Conservation (phyloP, 1,140 invertebrate species). For the Hypothenemus hampei region DNA sequence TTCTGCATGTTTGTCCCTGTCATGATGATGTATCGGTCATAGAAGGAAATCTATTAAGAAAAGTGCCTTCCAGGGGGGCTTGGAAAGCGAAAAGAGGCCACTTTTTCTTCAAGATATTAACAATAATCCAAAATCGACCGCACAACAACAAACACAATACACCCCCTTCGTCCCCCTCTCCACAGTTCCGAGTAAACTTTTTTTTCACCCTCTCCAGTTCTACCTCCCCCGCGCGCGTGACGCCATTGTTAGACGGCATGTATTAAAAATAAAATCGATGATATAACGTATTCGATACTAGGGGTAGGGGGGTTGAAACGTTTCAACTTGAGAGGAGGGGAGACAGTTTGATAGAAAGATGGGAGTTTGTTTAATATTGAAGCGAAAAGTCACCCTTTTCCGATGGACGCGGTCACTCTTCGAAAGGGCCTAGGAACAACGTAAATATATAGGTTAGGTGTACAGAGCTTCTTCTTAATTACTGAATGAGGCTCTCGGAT, state of each 20-base stretch:
- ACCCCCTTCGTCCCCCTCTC: constrained; percentile 6
- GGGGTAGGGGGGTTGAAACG: constrained; percentile 1
- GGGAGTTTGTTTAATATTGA: background rate
- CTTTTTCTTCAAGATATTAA: background rate
- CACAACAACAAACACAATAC: constrained; percentile 26
- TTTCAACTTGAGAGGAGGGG: no score
- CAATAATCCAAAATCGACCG: background rate
- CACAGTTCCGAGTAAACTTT: no score
- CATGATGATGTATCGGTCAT: no score
- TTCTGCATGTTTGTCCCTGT: no score
- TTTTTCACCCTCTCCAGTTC: no score
- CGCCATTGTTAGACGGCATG: constrained; percentile 33
- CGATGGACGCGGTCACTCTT: no score
- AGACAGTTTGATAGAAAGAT: constrained; percentile 2
- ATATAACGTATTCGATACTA: constrained; percentile 27
- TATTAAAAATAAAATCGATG: constrained; percentile 37
- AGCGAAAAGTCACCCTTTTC: background rate
- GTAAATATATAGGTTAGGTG: constrained; percentile 11
- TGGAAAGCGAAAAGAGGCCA: background rate
- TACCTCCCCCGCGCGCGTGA: constrained; percentile 5
- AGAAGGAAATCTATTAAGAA: no score
- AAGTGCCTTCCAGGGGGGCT: no score
- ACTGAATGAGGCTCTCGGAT: constrained; percentile 29
- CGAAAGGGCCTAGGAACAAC: background rate
- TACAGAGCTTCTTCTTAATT: constrained; percentile 25